Evolutionary conservation across 1,140 invertebrate genomes (phyloP), one percentile per base, ranked within the genome.

Genomic region (Dendroctonus ponderosae): DNA sequence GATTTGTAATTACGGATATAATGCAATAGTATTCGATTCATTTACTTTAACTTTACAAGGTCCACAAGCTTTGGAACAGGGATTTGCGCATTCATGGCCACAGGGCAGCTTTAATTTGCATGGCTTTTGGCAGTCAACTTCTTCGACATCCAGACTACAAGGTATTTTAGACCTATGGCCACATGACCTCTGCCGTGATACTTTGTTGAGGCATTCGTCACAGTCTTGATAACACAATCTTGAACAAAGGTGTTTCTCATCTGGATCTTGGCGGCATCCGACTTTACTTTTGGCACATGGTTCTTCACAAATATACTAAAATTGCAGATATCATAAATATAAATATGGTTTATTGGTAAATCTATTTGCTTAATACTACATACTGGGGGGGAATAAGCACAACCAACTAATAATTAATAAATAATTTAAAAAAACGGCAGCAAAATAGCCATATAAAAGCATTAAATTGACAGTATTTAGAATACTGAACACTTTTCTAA

Each of bases 201-300:
- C 80, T 15, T 56, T 48, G 9, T 84, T 75, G n/a, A 71, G 62
- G 72, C 84, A 86, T 5, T 70, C 9, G n/a, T 77, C 77, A 74
- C 85, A 86, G 12, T 74, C 70, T 69, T 85, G 79, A 66, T 75
- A 76, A 66, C 85, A 86, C 8, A 62, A 46, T 70, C 79, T 82
- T 0, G 67, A 53, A 58, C 85, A 86, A 38, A 68, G 70, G 65
- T 86, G 84, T 15, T 77, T 68, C 1, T 77, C 72, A 6, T 71
- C 62, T 15, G 65, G 48, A 6, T 50, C 11, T 41, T 56, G 59
- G 3, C 72, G 76, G 69, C 83, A 84, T 7, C 77, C 78, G 26
- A 74, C 73, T 14, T 79, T 81, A 0, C 70, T 67, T 70, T 74
- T 78, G 0, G 72, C 73, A 69, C 84, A 86, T 0, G 71, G 73